A percentile compares a stretch with the other conserved stretches of the same genome.
Conservation (phyloP, 2,888 invertebrate species). For the Anthophora plumipes region DNA sequence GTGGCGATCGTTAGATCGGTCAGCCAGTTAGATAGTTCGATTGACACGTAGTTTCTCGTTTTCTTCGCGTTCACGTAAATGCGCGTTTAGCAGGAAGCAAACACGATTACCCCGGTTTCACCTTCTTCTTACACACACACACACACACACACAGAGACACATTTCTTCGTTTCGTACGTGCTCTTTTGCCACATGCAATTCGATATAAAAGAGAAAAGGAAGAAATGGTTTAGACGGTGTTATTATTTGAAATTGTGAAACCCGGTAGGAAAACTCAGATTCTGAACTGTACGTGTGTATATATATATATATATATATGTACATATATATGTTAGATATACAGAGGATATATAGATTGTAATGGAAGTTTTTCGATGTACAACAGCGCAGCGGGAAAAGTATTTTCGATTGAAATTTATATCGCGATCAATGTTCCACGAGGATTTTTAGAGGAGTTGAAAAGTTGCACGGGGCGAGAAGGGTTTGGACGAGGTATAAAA, state of each 20-base stretch:
- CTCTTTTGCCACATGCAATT: constrained; percentile 12
- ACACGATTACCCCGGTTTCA: background rate
- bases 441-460: constrained; percentile 43
- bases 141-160: background rate
- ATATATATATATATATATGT: too few species aligned
- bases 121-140: background rate
- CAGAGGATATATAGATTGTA: constrained; percentile 22
- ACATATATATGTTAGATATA: too few species aligned
- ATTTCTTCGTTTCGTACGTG: background rate
- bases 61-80: background rate
- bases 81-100: background rate
- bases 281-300: constrained; percentile 52
- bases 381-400: background rate
- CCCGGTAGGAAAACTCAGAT: constrained; percentile 5
- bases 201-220: constrained; percentile 43
- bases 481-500: constrained; percentile 11
- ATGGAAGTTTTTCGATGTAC: constrained; percentile 17
- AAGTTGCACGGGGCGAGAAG: background rate
- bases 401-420: constrained; percentile 58
- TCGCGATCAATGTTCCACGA: constrained; percentile 39
- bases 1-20: background rate
- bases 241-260: constrained; percentile 49
- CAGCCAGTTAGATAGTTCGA: background rate
- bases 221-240: constrained; percentile 20
- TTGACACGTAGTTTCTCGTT: background rate